Evolutionary conservation across 53 echinoderm and acorn worm genomes (phyloP).

Genomic region (Temnopleurus reevesii): DNA sequence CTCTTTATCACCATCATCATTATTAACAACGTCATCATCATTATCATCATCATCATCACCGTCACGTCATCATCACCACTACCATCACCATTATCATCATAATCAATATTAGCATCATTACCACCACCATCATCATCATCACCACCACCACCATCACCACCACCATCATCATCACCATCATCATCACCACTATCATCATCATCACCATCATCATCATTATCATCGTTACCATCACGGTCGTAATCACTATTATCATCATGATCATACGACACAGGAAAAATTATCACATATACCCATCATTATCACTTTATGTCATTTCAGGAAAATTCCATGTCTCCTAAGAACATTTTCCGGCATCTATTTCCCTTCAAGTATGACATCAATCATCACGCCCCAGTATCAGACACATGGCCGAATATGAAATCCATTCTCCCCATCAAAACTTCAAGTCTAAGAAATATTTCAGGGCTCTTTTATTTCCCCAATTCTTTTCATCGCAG

Average conservation of each 20-base stretch:
- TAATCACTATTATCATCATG: too few relatives aligned
- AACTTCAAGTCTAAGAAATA: neutral
- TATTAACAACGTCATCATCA: too few relatives aligned
- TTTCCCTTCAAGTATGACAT: neutral
- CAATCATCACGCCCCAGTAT: constrained; percentile 1
- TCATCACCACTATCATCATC: too few relatives aligned
- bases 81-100: neutral
- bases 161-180: too few relatives aligned
- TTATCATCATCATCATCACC: neutral
- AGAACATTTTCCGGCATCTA: neutral
- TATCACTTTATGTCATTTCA: too few relatives aligned
- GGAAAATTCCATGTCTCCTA: neutral
- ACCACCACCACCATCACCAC: neutral
- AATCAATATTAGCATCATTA: neutral
- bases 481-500: neutral
- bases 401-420: neutral
- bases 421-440: constrained; percentile 21
- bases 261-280: too few relatives aligned
- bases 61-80: neutral
- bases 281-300: too few relatives aligned
- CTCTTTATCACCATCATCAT: neutral
- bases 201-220: too few relatives aligned
- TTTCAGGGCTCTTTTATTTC: neutral
- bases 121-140: constrained; percentile 16
- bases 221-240: too few relatives aligned